These are phyloP conservation scores for Acanthosepion pharaonis DNA, from an alignment of 2,888 invertebrate genomes.

Conservation along the genomic window DNA sequence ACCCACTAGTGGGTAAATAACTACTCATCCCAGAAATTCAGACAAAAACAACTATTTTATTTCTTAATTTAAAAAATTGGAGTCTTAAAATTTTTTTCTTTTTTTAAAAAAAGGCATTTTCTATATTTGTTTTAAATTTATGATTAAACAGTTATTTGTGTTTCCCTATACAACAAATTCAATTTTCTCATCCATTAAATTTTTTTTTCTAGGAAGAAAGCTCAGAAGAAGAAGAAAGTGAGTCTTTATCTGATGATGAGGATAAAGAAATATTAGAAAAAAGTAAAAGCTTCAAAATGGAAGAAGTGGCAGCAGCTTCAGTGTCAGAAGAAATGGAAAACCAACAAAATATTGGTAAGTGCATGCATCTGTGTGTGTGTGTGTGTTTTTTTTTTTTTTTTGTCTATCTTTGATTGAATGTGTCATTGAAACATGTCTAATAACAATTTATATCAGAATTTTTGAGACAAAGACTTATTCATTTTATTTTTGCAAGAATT, in stretches of 20 bases:
- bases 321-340: background rate
- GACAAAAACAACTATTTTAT: too few species aligned
- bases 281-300: background rate
- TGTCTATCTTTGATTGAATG: background rate
- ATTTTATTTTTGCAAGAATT: too few species aligned
- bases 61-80: background rate
- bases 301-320: background rate
- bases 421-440: background rate
- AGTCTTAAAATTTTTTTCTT: background rate
- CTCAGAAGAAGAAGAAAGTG: slow-evolving; percentile 50
- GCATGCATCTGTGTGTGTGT: background rate
- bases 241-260: slow-evolving; percentile 48
- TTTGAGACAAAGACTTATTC: too few species aligned
- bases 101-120: background rate
- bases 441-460: too few species aligned
- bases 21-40: too few species aligned
- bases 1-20: too few species aligned
- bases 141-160: too few species aligned
- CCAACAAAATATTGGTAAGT: background rate
- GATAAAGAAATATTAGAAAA: slow-evolving; percentile 11
- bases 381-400: background rate
- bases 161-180: too few species aligned
- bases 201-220: background rate
- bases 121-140: too few species aligned
- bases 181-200: too few species aligned